Evolutionary conservation across 2,797 vertebrate genomes (phyloP).

Genomic region (Sebastes oblongus): DNA sequence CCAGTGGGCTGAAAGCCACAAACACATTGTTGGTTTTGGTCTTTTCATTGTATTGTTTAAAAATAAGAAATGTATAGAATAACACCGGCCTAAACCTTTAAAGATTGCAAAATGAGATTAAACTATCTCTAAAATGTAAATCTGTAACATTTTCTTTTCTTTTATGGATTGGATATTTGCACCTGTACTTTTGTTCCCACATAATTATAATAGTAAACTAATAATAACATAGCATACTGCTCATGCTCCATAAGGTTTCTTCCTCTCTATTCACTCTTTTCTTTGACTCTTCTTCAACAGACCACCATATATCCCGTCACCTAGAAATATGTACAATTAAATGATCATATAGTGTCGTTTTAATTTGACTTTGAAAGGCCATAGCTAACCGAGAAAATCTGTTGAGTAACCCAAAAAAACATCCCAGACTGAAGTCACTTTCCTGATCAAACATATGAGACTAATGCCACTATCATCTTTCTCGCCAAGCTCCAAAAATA

Average conservation of each 20-base stretch:
- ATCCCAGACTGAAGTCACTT: slow-evolving; percentile 55
- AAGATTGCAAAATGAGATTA: not conserved
- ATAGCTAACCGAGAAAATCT: slow-evolving; percentile 18
- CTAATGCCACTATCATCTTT: slow-evolving; percentile 69
- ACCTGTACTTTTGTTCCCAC: not conserved
- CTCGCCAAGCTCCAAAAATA: slow-evolving; percentile 70
- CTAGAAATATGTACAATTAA: not conserved
- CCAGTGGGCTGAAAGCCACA: not conserved
- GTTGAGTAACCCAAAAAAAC: slow-evolving; percentile 33
- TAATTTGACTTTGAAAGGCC: slow-evolving; percentile 2
- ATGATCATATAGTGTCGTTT: not conserved
- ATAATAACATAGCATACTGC: not conserved
- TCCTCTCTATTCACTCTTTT: not conserved
- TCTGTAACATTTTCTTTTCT: not conserved
- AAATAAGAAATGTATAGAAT: not conserved
- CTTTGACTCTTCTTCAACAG: not conserved
- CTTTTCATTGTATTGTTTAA: not conserved
- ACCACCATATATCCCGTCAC: not conserved
- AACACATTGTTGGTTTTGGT: not conserved
- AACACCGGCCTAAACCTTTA: not conserved
- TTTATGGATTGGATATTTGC: not conserved
- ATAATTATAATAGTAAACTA: not conserved
- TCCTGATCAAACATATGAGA: slow-evolving; percentile 54
- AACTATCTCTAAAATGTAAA: not conserved
- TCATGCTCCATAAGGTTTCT: not conserved